Evolutionary conservation across 2,797 vertebrate genomes (phyloP), one percentile per base, ranked within the genome.

Genomic region (Harpagifer antarcticus): DNA sequence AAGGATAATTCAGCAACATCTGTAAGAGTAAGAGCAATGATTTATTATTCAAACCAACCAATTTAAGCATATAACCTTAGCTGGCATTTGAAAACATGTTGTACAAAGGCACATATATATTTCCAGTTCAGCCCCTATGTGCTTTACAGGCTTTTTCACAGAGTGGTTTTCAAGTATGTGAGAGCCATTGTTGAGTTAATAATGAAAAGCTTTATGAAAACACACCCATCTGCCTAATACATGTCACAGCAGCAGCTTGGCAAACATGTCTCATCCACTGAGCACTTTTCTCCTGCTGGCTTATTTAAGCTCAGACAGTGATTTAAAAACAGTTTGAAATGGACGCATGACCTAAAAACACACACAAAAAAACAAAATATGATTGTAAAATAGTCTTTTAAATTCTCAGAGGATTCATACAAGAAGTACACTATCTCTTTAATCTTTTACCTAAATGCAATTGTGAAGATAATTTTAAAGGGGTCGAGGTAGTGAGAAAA

Each of bases 151-250:
- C 23, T 10, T 40, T 69, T 67, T 71, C 55, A 72, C 20, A 33
- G 56, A 33, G 73, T 37, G 59, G 61, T 63, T 74, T 78, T 79
- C 8, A 74, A 66, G 43, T 62, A 57, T 66, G 49, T 16, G 16
- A 49, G 55, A 9, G 0, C 56, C 65, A 73, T 74, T 85, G 74
- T 87, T 55, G 20, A 77, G 45, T 85, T 82, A 72, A 77, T 86
- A 78, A 87, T 76, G 54, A 82, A 67, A 74, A 71, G 79, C 66
- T 74, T 49, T 14, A 37, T 63, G 71, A 79, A 79, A 82, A 74
- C 78, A 74, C 79, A 64, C 61, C 75, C 82, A 60, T 83, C 69
- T 60, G 68, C 47, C 55, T 63, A 55, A 53, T 78, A 58, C 57
- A 81, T 56, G 66, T 62, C 49, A 54, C 74, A 72, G 48, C 52